These are phyloP conservation scores for Gila orcuttii DNA, from an alignment of 2,113 vertebrate species.

Conservation along the genomic window DNA sequence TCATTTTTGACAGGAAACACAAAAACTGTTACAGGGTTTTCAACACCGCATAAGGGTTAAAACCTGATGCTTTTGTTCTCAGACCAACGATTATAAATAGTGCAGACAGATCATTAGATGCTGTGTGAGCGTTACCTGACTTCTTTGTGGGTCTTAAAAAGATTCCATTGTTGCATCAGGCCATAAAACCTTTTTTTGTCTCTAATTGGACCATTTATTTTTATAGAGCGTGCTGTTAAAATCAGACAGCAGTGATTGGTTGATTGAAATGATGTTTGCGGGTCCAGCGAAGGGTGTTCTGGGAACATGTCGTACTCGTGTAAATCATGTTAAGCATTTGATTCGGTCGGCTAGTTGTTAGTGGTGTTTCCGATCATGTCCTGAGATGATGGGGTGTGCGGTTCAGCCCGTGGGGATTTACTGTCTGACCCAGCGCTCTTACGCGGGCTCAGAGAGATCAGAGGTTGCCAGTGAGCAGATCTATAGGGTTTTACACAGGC, in stretches of 20 bases:
- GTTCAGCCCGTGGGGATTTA: conserved; percentile 19
- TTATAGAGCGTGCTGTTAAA: neutral
- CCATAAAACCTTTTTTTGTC: neutral
- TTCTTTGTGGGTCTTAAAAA: neutral
- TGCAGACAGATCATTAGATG: neutral
- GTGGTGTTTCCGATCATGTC: neutral
- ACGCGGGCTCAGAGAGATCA: neutral
- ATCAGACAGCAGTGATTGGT: neutral
- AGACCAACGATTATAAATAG: neutral
- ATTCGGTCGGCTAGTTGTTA: conserved; percentile 11
- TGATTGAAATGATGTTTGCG: neutral
- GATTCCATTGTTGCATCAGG: neutral
- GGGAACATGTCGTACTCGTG: neutral
- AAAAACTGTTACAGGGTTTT: too few species aligned
- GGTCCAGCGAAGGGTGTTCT: neutral
- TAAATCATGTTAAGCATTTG: conserved; percentile 18
- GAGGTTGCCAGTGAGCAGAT: neutral
- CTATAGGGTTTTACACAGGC: conserved; percentile 10
- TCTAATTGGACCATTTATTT: conserved; percentile 29
- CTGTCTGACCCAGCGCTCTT: conserved; percentile 5
- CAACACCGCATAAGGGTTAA: neutral
- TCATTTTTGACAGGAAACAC: too few species aligned
- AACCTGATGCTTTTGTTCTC: neutral
- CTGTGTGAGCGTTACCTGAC: too few species aligned
- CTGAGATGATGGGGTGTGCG: neutral